Conservation (phyloP, 2,113 vertebrate genomes). For the Psilopsiagon aurifrons region DNA sequence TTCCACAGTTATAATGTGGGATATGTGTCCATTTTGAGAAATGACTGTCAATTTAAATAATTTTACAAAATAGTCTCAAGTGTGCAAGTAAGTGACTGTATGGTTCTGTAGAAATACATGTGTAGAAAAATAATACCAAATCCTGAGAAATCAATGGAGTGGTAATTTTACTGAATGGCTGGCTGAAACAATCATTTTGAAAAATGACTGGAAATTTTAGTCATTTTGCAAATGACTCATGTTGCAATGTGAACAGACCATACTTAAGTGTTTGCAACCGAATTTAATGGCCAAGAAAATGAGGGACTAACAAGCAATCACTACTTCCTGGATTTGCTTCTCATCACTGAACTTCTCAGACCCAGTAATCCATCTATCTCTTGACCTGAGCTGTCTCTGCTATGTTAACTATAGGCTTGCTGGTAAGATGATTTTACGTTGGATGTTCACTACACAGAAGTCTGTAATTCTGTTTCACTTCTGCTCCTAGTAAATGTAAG, state of each 20-base stretch:
- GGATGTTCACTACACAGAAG: background rate
- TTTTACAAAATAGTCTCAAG: background rate
- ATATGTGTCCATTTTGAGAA: background rate
- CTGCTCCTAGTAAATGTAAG: background rate
- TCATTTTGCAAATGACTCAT: background rate
- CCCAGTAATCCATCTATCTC: background rate
- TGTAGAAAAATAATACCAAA: background rate
- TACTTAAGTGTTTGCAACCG: background rate
- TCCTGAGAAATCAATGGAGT: background rate
- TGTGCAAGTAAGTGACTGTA: background rate
- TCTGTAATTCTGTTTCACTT: background rate
- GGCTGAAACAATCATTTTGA: background rate
- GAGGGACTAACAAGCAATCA: background rate
- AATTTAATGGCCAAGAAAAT: background rate
- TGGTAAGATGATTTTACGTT: background rate
- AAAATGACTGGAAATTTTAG: background rate
- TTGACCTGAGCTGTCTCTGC: background rate
- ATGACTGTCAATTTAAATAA: background rate
- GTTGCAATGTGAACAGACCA: background rate
- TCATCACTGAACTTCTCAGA: background rate
- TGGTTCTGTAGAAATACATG: background rate
- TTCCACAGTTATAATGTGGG: background rate
- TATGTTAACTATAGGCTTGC: background rate
- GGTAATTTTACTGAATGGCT: background rate
- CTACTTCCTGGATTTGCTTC: background rate